A percentile compares a stretch with the other conserved stretches of the same genome.
These are phyloP conservation scores for Hybos culiciformis DNA, from an alignment of 2,888 invertebrate genomes.

Conservation along the genomic window DNA sequence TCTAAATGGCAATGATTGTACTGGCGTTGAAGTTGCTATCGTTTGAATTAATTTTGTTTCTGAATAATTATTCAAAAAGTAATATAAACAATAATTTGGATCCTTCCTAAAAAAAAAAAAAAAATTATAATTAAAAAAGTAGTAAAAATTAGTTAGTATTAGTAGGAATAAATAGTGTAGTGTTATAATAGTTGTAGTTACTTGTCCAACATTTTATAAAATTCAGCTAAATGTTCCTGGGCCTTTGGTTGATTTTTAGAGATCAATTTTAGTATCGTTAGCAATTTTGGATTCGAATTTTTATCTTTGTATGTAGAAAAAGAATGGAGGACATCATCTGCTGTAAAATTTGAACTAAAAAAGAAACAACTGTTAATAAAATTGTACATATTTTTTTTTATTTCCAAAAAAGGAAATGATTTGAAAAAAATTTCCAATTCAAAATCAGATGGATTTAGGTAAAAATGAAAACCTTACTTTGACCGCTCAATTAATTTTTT, in stretches of 20 bases:
- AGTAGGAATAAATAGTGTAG: neutral
- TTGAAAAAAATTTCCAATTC: too few species aligned
- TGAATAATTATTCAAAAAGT: conserved; percentile 25
- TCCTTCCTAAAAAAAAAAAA: conserved; percentile 23
- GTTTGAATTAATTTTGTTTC: conserved; percentile 20
- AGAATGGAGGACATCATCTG: conserved; percentile 26
- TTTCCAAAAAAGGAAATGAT: too few species aligned
- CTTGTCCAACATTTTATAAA: conserved; percentile 23
- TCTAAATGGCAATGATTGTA: too few species aligned
- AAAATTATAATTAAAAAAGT: neutral
- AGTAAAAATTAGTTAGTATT: neutral
- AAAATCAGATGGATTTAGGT: too few species aligned
- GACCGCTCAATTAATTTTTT: conserved; percentile 24
- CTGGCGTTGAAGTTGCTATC: conserved; percentile 23
- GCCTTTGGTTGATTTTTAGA: conserved; percentile 25
- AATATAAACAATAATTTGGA: conserved; percentile 27
- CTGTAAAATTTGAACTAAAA: conserved; percentile 24
- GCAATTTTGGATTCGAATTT: conserved; percentile 22
- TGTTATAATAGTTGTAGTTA: conserved; percentile 11
- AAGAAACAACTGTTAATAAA: conserved; percentile 8
- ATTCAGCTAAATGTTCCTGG: conserved; percentile 22
- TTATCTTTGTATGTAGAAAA: conserved; percentile 27
- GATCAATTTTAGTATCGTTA: conserved; percentile 25
- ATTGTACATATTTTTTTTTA: too few species aligned
- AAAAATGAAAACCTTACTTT: conserved; percentile 17